Percentiles rank a stretch among this genome's conserved stretches.
These are phyloP conservation scores for Macaria liturata DNA, from an alignment of 2,888 invertebrate species.

Conservation along the genomic window DNA sequence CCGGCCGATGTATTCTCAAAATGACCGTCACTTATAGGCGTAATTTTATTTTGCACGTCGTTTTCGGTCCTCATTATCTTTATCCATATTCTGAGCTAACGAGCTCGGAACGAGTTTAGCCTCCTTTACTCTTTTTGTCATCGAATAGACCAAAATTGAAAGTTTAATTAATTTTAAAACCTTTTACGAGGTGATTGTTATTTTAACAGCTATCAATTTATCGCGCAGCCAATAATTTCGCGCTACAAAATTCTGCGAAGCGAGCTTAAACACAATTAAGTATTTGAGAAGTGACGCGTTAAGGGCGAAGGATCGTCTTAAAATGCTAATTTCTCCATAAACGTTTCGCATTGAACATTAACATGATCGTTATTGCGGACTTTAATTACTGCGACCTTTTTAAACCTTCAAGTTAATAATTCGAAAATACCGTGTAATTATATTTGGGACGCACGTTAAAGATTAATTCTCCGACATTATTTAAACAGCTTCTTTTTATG, in stretches of 20 bases:
- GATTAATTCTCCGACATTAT: slow-evolving; percentile 43
- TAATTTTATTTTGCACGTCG: slow-evolving; percentile 11
- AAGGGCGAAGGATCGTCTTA: slow-evolving; percentile 52
- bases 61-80: slow-evolving; percentile 5
- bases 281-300: slow-evolving; percentile 51
- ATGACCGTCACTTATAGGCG: slow-evolving; percentile 2
- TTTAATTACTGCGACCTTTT: slow-evolving; percentile 76
- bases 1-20: neutral
- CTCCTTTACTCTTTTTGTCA: slow-evolving; percentile 8
- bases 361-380: slow-evolving; percentile 64
- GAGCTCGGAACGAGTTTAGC: slow-evolving; percentile 16
- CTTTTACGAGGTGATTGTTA: slow-evolving; percentile 30
- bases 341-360: slow-evolving; percentile 59
- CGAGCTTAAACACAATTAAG: slow-evolving; percentile 47
- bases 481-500: slow-evolving; percentile 25
- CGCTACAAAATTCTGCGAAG: slow-evolving; percentile 43
- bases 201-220: slow-evolving; percentile 29
- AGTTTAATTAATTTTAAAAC: slow-evolving; percentile 27
- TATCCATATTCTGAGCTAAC: slow-evolving; percentile 8
- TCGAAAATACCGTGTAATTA: slow-evolving; percentile 63
- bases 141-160: slow-evolving; percentile 13
- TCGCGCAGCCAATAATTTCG: slow-evolving; percentile 37
- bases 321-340: slow-evolving; percentile 61
- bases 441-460: slow-evolving; percentile 57
- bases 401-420: slow-evolving; percentile 59